A percentile compares a stretch with the other conserved stretches of the same genome.
Evolutionary conservation across 2,113 vertebrate species (phyloP).

Genomic region (Epinephelus fuscoguttatus): DNA sequence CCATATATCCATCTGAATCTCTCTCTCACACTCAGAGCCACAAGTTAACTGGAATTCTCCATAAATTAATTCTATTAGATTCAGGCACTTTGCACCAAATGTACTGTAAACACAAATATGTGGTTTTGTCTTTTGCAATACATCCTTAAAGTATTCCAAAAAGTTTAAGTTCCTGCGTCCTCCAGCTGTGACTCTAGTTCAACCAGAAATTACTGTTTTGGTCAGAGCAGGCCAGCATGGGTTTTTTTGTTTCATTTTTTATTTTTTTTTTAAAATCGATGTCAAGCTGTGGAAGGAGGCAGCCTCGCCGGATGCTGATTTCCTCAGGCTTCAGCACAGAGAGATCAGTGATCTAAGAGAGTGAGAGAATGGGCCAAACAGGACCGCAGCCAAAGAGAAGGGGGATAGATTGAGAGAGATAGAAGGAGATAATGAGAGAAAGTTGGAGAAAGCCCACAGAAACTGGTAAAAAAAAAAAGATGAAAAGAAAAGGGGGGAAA

Average conservation of each 20-base stretch:
- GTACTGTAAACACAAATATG: background rate
- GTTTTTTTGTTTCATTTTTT: background rate
- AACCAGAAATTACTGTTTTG: slow-evolving; percentile 20
- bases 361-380: slow-evolving; percentile 30
- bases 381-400: slow-evolving; percentile 45
- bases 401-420: slow-evolving; percentile 39
- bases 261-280: slow-evolving; percentile 1
- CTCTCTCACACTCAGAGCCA: background rate
- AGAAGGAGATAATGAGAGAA: slow-evolving; percentile 54
- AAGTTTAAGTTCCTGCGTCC: background rate
- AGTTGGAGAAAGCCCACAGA: slow-evolving; percentile 45
- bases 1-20: background rate
- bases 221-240: background rate
- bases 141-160: slow-evolving; percentile 8
- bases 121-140: background rate
- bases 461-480: slow-evolving; percentile 10
- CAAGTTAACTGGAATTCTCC: background rate
- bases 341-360: slow-evolving; percentile 47
- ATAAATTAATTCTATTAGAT: background rate
- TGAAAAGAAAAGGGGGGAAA: background rate
- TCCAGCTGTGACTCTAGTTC: background rate
- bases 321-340: slow-evolving; percentile 25
- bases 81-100: slow-evolving; percentile 6
- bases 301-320: slow-evolving; percentile 27
- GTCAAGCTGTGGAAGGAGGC: slow-evolving; percentile 53